These are phyloP conservation scores for Murina feae DNA, from an alignment of 2,113 vertebrate species.

Conservation along the genomic window DNA sequence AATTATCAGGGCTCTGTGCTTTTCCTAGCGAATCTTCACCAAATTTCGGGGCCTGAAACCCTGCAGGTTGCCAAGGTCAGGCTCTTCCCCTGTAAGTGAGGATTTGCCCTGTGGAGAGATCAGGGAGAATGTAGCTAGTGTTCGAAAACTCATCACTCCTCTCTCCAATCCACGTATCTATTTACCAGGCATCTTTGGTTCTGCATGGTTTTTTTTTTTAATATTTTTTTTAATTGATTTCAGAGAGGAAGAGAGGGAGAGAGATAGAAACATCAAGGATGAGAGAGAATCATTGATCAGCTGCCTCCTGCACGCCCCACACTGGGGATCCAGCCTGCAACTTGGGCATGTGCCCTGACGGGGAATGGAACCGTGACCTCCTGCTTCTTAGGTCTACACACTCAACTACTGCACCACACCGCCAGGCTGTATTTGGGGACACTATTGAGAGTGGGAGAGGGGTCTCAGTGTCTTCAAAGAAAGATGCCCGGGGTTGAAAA, in stretches of 20 bases:
- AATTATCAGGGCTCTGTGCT: not conserved
- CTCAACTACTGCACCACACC: too few relatives aligned
- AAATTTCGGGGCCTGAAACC: not conserved
- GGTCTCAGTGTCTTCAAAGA: not conserved
- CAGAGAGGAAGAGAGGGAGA: too few relatives aligned
- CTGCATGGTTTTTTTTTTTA: too few relatives aligned
- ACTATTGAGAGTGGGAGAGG: not conserved
- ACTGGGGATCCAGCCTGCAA: too few relatives aligned
- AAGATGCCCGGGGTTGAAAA: not conserved
- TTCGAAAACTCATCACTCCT: not conserved
- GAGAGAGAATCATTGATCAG: too few relatives aligned
- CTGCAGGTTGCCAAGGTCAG: not conserved
- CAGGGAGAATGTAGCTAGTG: not conserved
- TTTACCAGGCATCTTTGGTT: not conserved
- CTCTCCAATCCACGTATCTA: not conserved
- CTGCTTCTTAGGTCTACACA: too few relatives aligned
- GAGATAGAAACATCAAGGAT: too few relatives aligned
- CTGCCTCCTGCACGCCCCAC: too few relatives aligned
- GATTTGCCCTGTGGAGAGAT: not conserved
- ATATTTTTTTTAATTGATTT: too few relatives aligned
- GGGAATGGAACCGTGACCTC: too few relatives aligned
- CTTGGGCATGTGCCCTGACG: fast-evolving
- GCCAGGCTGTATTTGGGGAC: not conserved
- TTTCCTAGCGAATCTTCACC: not conserved
- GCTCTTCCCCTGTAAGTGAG: not conserved